Conservation (phyloP, 2,797 vertebrate species). For the Sarcophilus harrisii region DNA sequence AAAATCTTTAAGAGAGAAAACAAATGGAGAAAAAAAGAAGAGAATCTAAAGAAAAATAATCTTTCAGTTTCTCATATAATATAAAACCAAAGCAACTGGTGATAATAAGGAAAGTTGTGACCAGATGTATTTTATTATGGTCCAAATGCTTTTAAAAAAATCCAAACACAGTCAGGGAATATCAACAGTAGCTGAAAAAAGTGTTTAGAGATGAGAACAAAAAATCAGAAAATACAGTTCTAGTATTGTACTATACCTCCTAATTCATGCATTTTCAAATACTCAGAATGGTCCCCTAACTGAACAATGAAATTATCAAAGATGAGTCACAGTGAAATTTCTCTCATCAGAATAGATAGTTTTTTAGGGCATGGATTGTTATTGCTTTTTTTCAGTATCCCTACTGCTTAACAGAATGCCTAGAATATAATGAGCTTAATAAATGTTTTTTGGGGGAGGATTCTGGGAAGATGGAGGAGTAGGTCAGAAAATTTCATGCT, state of each 20-base stretch:
- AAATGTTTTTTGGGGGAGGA: background rate
- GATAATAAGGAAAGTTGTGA: background rate
- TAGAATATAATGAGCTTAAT: background rate
- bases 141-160: background rate
- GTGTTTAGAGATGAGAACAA: background rate
- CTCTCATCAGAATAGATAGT: background rate
- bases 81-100: background rate
- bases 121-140: background rate
- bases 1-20: background rate
- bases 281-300: background rate
- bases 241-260: background rate
- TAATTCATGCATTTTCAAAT: background rate
- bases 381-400: background rate
- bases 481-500: too few species aligned
- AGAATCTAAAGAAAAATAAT: background rate
- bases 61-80: background rate
- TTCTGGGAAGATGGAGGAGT: too few species aligned
- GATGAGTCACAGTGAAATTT: background rate
- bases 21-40: background rate
- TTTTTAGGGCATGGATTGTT: background rate
- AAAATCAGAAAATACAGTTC: background rate
- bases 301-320: background rate
- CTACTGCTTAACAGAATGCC: background rate
- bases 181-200: background rate
- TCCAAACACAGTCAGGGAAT: background rate